phyloP scores from a whole-genome alignment of 1,140 invertebrate species.

The Drosophila cardini region DNA sequence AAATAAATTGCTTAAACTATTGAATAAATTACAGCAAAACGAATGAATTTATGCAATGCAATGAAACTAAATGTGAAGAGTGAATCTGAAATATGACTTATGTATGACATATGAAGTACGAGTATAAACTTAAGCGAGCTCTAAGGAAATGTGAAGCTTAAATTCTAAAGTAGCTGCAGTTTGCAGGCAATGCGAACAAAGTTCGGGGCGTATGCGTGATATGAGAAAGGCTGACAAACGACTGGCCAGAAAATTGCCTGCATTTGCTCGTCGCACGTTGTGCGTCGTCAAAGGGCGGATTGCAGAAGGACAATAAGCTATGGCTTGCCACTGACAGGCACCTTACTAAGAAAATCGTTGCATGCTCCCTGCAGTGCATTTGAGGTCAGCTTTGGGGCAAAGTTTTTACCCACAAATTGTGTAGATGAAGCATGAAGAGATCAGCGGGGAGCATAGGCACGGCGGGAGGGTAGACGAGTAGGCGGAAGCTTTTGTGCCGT shows the following conservation, averaged over 20 bases:
- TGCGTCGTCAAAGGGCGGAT: conserved; percentile 24
- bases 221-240: conserved; percentile 48
- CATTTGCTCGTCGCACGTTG: conserved; percentile 28
- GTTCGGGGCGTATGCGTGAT: conserved; percentile 58
- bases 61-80: conserved; percentile 18
- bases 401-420: conserved; percentile 57
- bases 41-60: conserved; percentile 19
- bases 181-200: conserved; percentile 4
- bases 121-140: neutral
- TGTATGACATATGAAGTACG: conserved; percentile 4
- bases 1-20: conserved; percentile 10
- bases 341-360: conserved; percentile 37
- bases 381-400: conserved; percentile 54
- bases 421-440: too few species aligned
- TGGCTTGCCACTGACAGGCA: conserved; percentile 61
- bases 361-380: conserved; percentile 58
- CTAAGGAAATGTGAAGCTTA: conserved; percentile 17
- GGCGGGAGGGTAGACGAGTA: neutral
- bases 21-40: conserved; percentile 6
- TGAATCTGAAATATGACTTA: conserved; percentile 8
- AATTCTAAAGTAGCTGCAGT: conserved; percentile 6
- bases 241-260: conserved; percentile 58
- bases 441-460: neutral
- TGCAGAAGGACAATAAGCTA: conserved; percentile 54
- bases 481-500: conserved; percentile 43